Percentiles rank a stretch among this genome's conserved stretches.
Conservation (phyloP, 2,113 vertebrate species). For the Dipodomys ordii region DNA sequence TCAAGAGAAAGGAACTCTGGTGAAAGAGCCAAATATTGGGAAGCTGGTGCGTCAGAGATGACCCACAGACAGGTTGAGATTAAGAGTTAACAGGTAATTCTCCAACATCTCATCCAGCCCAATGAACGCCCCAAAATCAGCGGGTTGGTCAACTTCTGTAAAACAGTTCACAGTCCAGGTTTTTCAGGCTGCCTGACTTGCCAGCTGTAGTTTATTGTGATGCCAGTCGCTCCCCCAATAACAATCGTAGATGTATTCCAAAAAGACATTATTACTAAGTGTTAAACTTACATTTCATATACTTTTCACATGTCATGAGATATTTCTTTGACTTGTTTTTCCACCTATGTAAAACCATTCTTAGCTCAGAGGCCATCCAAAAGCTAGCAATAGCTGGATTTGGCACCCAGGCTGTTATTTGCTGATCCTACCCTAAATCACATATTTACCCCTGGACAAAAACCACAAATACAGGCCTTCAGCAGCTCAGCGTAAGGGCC, state of each 20-base stretch:
- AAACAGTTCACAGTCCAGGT: not conserved
- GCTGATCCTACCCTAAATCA: not conserved
- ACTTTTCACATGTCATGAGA: not conserved
- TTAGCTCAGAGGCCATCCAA: not conserved
- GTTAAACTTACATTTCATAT: not conserved
- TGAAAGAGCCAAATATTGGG: not conserved
- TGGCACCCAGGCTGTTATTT: not conserved
- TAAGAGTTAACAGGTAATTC: not conserved
- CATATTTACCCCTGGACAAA: not conserved
- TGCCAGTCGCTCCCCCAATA: not conserved
- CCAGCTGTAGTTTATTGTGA: not conserved
- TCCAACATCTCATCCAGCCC: not conserved
- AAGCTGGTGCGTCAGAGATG: not conserved
- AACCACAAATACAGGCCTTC: not conserved
- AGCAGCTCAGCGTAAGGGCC: not conserved
- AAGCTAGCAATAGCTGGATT: not conserved
- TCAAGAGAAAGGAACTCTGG: not conserved
- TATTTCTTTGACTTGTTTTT: constrained; percentile 14
- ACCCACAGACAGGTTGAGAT: too few species aligned
- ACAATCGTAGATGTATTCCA: not conserved
- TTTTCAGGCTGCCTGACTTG: not conserved
- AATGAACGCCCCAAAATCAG: not conserved
- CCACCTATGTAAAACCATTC: constrained; percentile 18
- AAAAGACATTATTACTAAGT: not conserved
- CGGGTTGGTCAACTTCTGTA: not conserved